Evolutionary conservation across 2,888 invertebrate genomes (phyloP), one percentile per base, ranked within the genome.

Genomic region (Boloria selene): DNA sequence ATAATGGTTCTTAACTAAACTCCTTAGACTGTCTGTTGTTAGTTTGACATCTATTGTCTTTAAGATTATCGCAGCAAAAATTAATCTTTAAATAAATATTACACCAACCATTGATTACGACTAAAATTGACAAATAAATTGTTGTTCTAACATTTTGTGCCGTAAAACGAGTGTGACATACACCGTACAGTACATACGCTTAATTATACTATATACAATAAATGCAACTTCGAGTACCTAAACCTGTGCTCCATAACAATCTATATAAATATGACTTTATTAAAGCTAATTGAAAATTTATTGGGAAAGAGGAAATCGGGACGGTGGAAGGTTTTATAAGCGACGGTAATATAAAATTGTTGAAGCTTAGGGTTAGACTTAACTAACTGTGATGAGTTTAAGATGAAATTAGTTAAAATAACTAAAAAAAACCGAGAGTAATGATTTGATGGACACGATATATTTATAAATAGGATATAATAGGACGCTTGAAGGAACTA

Each of bases 211-310:
- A 91, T 92, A 86, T 92, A 92, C 92, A 92, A 87, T 90, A 90
- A 87, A 91, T 90, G 90, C 90, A 90, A 89, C 85, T 82, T 86
- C 84, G 83, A 82, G 85, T 87, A 88, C 87, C 90, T 91, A 90
- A 88, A 89, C 91, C 90, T 90, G 91, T 92, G 91, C 91, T 88
- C 88, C 79, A 84, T 90, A 91, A 92, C 91, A 90, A 89, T 90
- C 89, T 91, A 91, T 90, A 87, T 90, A 90, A 88, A 89, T 89
- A 90, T 86, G 84, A 86, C 84, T 84, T 80, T 82, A 79, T 90
- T 90, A 90, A 90, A 90, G 88, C 90, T 90, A 91, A 84, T 85
- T 84, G 80, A 85, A 89, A 81, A 74, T 76, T 83, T 80, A 82
- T 83, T 82, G 84, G 87, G 88, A 88, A 84, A 90, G 88, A 89